Evolutionary conservation across 37 sponge, comb jelly and placozoan species (phyloP), one percentile per base, ranked within the genome.

Genomic region (Haliclona indistincta): DNA sequence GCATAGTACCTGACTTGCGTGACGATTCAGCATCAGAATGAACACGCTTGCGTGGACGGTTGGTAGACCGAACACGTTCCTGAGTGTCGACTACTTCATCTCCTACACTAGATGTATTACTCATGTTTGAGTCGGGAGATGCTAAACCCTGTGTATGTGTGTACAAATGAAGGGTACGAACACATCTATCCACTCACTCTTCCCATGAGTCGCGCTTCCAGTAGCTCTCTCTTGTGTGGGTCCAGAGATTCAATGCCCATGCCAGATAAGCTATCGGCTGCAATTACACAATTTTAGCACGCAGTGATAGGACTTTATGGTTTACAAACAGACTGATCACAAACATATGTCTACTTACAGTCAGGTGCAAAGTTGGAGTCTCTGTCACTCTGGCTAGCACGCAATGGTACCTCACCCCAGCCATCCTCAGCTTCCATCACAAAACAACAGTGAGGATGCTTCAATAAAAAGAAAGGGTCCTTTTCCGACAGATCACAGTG

Each of bases 121-220:
- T 76, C 0, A 64, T 58, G 56, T 74, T 82, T 13, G 75, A 82
- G 52, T 73, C 74, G 0, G 66, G n/a, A n/a, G n/a, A n/a, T n/a
- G n/a, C n/a, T n/a, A 11, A 22, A 15, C 63, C 28, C 63, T 23
- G 8, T 23, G 28, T 8, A 22, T 25, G n/a, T 23, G n/a, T 8
- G n/a, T 8, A 22, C 67, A 38, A 35, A 19, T 19, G 19, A 11
- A 66, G 28, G 13, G 29, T 36, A 20, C n/a, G 3, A 26, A 23
- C 29, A 23, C 36, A 60, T n/a, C 73, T 32, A 4, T 25, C 34
- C 49, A 67, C 20, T 38, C 39, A 34, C 58, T 54, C 56, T 66
- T 25, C 94, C 89, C 28, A 84, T 63, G 47, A 94, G 61, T 19
- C 94, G 63, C n/a, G 94, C 94, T 73, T 94, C 94, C 54, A 94